Evolutionary conservation across 2,888 invertebrate species (phyloP).

Genomic region (Chloromyia formosa): DNA sequence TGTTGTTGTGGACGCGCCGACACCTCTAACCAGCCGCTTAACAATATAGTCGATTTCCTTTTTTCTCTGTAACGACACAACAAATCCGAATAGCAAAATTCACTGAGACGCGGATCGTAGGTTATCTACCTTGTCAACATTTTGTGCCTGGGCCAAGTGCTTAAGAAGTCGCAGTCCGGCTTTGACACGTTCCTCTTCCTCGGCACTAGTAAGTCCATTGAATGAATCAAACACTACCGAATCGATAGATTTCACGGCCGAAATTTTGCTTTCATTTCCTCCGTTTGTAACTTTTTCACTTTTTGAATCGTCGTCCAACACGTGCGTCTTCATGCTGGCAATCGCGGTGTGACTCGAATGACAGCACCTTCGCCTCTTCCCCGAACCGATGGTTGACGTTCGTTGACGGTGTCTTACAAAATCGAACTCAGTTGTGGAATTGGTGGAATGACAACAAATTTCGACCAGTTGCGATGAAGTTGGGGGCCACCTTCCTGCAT

Average conservation of each 20-base stretch:
- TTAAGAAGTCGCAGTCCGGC: conserved; percentile 55
- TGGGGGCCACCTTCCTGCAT: background rate
- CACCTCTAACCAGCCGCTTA: conserved; percentile 74
- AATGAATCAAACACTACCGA: conserved; percentile 55
- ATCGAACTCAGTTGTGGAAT: background rate
- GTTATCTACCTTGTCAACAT: conserved; percentile 54
- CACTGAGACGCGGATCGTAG: background rate
- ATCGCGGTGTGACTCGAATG: background rate
- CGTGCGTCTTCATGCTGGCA: conserved; percentile 33
- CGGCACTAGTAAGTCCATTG: conserved; percentile 55
- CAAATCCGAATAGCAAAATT: conserved; percentile 1
- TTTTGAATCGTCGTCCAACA: conserved; percentile 6
- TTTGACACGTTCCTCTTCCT: conserved; percentile 53
- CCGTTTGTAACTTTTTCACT: conserved; percentile 1
- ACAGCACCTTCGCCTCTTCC: no score
- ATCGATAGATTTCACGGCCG: conserved; percentile 52
- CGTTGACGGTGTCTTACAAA: background rate
- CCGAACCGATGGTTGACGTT: background rate
- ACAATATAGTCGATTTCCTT: conserved; percentile 74
- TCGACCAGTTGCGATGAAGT: background rate
- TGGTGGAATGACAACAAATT: background rate
- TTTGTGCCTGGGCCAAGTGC: conserved; percentile 53
- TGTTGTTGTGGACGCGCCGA: conserved; percentile 73
- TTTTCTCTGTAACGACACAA: conserved; percentile 65
- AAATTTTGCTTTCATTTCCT: background rate